Evolutionary conservation across 2,888 invertebrate species (phyloP), one percentile per base, ranked within the genome.

Genomic region (Itoplectis maculator): DNA sequence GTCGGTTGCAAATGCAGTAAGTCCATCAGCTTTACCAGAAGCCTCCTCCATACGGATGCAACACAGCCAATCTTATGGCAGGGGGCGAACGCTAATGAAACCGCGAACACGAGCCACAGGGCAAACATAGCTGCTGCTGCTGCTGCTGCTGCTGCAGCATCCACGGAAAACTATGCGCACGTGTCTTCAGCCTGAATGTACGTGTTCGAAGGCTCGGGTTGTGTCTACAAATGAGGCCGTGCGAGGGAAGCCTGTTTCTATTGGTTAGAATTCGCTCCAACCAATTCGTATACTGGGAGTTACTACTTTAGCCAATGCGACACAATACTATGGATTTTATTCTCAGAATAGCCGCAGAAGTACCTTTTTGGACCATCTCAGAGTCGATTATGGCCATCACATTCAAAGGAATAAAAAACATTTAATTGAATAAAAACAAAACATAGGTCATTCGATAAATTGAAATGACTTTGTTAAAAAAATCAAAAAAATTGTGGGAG

Each of bases 31-130:
- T 66, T 79, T 74, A 74, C 18, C 61, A 61, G 74, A 63, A 79
- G 45, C 13, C 40, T n/a, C 6, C 15, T 15, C 18, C 15, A 29
- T 65, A 45, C 45, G 9, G 61, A 18, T 35, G 29, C 13, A 15
- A 9, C 40, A n/a, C 37, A 35, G 45, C 23, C 65, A 65, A 65
- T 65, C 65, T 65, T 65, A 65, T 20, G 18, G 42, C 51, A 20
- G 20, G 65, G 51, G 72, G 54, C 40, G 65, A 79, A 37, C 51
- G 79, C 75, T 80, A 80, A 80, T 80, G 80, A 80, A 75, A 80
- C 80, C 80, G 68, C 80, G 75, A 75, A 75, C 56, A 42, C 63
- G 56, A 49, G 69, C 69, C 61, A 42, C 75, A 69, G 63, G 54
- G 75, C 74, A 80, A 80, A 80, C 75, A 80, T n/a, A n/a, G n/a